Conservation (phyloP, 1,140 invertebrate species). For the Heliconius congener region DNA sequence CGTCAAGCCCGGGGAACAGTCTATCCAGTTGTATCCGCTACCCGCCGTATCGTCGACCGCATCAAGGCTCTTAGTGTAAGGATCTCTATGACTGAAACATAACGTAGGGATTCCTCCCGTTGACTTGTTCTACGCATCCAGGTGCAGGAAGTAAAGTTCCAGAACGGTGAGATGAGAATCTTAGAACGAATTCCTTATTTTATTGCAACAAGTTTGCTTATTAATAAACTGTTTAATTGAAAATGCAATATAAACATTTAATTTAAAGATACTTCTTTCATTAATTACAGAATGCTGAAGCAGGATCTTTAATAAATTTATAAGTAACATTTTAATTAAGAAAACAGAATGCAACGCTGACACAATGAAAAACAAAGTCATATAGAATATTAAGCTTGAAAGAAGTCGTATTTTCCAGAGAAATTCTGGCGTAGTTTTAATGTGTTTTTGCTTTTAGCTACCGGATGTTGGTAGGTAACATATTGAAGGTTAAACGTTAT, state of each 20-base stretch:
- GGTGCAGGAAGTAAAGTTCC: no score
- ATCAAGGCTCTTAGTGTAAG: no score
- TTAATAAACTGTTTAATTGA: not conserved
- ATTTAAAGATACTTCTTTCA: not conserved
- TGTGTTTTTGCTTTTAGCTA: not conserved
- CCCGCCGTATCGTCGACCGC: no score
- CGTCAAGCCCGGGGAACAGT: no score
- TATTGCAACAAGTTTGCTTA: not conserved
- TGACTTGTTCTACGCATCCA: no score
- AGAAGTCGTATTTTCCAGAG: not conserved
- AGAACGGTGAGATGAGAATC: no score
- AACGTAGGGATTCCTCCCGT: no score
- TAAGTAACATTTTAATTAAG: constrained; percentile 7
- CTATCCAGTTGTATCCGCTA: no score
- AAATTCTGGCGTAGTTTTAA: not conserved
- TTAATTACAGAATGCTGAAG: not conserved
- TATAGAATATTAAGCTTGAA: not conserved
- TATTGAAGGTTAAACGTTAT: not conserved
- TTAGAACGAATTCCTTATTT: not conserved
- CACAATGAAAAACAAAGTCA: constrained; percentile 15
- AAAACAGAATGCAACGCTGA: constrained; percentile 10
- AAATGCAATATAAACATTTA: not conserved
- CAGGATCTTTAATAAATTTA: not conserved
- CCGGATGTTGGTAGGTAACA: not conserved
- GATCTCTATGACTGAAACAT: no score